Evolutionary conservation across 2,797 vertebrate species (phyloP).

Genomic region (Rhinophrynus dorsalis): DNA sequence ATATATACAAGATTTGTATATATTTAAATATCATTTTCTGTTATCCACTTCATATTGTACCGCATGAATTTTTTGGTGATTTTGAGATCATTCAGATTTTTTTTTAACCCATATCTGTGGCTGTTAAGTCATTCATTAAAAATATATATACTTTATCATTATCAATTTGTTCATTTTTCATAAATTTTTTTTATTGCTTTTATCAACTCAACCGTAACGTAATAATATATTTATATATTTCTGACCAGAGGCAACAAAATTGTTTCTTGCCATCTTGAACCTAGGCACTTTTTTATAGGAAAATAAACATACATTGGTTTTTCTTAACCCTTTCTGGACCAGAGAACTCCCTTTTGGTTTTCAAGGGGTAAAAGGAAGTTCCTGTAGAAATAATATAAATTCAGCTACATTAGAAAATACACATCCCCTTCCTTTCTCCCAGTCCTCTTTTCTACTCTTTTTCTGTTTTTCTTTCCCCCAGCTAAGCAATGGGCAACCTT

Average conservation of each 20-base stretch:
- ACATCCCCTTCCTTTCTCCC: constrained; percentile 36
- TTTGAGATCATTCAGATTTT: constrained; percentile 66
- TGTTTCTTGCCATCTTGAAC: constrained; percentile 93
- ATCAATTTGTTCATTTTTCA: constrained; percentile 56
- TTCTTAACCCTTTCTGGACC: too few relatives aligned
- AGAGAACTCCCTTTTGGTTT: too few relatives aligned
- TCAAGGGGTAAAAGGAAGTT: constrained; percentile 95
- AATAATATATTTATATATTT: constrained; percentile 70
- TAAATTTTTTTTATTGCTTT: constrained; percentile 57
- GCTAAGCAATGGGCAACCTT: too few relatives aligned
- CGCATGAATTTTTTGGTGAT: constrained; percentile 98
- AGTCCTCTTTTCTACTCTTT: not conserved
- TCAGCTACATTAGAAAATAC: constrained; percentile 45
- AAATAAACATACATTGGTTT: constrained; percentile 28
- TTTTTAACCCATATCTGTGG: constrained; percentile 46
- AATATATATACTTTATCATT: constrained; percentile 48
- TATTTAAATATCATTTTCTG: constrained; percentile 74
- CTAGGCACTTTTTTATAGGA: constrained; percentile 42
- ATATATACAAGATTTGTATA: constrained; percentile 71
- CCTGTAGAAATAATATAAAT: constrained; percentile 79
- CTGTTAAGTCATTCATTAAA: constrained; percentile 57
- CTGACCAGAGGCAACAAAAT: constrained; percentile 94
- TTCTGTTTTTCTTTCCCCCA: too few relatives aligned
- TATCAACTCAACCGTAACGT: constrained; percentile 70
- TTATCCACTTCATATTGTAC: constrained; percentile 92